Evolutionary conservation across 2,888 invertebrate genomes (phyloP), one percentile per base, ranked within the genome.

Genomic region (Lepeophtheirus nordmannii): DNA sequence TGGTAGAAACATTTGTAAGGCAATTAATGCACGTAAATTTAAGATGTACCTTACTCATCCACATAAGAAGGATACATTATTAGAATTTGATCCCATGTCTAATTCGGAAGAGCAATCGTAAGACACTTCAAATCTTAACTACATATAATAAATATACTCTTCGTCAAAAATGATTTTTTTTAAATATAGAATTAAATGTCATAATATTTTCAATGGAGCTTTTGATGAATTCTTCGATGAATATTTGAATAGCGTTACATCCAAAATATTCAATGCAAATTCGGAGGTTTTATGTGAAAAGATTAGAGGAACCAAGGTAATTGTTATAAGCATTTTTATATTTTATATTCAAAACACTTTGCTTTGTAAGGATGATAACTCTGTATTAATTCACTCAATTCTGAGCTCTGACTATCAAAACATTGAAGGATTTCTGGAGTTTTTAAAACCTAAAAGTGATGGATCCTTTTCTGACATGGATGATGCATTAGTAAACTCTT

Each of bases 401-500:
- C 57, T 70, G n/a, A 20, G 60, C 23, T 66, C 66, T n/a, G 30
- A 56, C 8, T 20, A 12, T 64, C 7, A 17, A 10, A 53, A 20
- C 10, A n/a, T 66, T 20, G 41, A 41, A 46, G 66, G 58, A 17
- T 22, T 66, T 17, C 39, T 66, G 10, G 66, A 66, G 60, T 66
- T 66, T 61, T 70, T 46, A 68, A 72, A 22, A 70, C n/a, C 30
- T n/a, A 53, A 63, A 53, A 38, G 30, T 14, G 53, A 46, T 46
- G 56, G 20, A 10, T 23, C 63, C 37, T 86, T 86, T 73, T 79
- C 80, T 67, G 81, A 82, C 68, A 81, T 81, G 69, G 86, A 87
- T 70, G 84, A 85, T 74, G 83, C 85, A 74, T 81, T 83, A 62
- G 80, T 82, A 58, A 78, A 80, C 62, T 82, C 81, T 69, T 83